A percentile compares a stretch with the other conserved stretches of the same genome.
Evolutionary conservation across 2,888 invertebrate species (phyloP).

Genomic region (Aleiodes testaceus): DNA sequence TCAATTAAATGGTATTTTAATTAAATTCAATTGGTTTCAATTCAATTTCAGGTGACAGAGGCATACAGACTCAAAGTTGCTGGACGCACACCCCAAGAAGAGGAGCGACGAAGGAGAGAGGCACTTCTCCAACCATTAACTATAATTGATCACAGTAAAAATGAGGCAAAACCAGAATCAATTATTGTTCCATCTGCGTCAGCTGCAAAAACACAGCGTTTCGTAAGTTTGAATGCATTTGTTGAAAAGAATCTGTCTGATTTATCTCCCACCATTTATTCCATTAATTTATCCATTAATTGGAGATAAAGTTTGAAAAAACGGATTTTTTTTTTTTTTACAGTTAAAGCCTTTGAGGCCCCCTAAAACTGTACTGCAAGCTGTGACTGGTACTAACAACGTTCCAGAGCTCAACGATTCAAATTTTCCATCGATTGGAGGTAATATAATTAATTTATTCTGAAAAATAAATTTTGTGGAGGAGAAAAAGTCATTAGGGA

Average conservation of each 20-base stretch:
- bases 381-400: no score
- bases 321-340: background rate
- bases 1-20: background rate
- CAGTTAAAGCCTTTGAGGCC: constrained; percentile 1
- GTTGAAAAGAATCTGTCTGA: no score
- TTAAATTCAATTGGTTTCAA: background rate
- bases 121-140: background rate
- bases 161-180: background rate
- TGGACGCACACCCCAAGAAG: background rate
- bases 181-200: background rate
- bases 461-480: no score
- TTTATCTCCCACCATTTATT: background rate
- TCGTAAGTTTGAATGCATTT: background rate
- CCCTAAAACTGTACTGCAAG: background rate
- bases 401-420: no score
- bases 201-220: background rate
- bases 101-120: background rate
- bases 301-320: background rate
- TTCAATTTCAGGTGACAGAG: background rate
- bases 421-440: no score
- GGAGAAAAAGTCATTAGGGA: no score
- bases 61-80: background rate
- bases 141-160: constrained; percentile 11
- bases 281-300: background rate
- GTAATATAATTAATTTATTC: no score